Evolutionary conservation across 1,140 invertebrate genomes (phyloP).

Genomic region (Trichonephila clavata): DNA sequence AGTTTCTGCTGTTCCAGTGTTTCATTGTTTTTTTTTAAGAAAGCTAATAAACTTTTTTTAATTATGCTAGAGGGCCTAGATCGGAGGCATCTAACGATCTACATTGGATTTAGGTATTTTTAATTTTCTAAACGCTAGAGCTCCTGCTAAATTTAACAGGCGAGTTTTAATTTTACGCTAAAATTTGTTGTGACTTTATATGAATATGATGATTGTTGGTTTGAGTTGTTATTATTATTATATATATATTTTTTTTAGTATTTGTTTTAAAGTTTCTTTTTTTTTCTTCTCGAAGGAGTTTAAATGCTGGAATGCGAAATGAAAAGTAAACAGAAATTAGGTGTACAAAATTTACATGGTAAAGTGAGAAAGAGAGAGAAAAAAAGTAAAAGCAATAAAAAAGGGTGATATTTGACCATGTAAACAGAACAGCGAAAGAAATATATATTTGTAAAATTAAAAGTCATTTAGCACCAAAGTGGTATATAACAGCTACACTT

Average conservation of each 20-base stretch:
- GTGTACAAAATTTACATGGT: not conserved
- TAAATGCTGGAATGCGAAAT: slow-evolving; percentile 40
- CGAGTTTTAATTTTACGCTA: slow-evolving; percentile 73
- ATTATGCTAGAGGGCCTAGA: slow-evolving; percentile 75
- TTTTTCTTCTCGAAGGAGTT: slow-evolving; percentile 47
- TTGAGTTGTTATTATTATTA: not conserved
- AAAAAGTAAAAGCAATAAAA: not conserved
- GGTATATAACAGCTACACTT: slow-evolving; percentile 42
- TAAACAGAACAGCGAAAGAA: not conserved
- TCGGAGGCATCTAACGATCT: slow-evolving; percentile 65
- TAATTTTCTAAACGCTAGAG: slow-evolving; percentile 75
- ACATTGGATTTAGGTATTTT: slow-evolving; percentile 71
- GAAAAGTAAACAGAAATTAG: not conserved
- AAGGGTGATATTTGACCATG: not conserved
- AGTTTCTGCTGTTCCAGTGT: slow-evolving; percentile 68
- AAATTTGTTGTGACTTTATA: slow-evolving; percentile 71
- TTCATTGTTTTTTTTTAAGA: slow-evolving; percentile 46
- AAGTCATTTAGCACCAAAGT: slow-evolving; percentile 54
- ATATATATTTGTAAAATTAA: slow-evolving; percentile 50
- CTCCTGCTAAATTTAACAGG: slow-evolving; percentile 77
- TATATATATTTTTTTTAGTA: too few relatives aligned
- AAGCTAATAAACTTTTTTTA: slow-evolving; percentile 77
- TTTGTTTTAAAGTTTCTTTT: too few relatives aligned
- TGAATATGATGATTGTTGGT: slow-evolving; percentile 73
- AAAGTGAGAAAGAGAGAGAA: not conserved